phyloP scores from a whole-genome alignment of 1,140 invertebrate genomes.

The Holotrichia oblita region DNA sequence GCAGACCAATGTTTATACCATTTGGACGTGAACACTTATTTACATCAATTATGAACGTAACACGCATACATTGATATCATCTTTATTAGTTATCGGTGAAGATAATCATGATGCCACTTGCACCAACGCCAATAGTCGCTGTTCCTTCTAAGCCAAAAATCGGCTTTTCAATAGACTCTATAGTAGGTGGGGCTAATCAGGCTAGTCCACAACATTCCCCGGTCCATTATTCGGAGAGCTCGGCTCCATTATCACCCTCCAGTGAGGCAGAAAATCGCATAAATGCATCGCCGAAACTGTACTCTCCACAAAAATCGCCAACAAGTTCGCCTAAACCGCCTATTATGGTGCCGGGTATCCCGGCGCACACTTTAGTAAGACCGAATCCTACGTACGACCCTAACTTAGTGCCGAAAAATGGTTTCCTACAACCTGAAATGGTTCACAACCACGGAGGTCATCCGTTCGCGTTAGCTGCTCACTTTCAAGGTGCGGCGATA shows the following conservation, averaged over 20 bases:
- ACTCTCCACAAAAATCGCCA: conserved; percentile 54
- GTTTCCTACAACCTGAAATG: conserved; percentile 71
- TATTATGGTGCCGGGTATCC: conserved; percentile 64
- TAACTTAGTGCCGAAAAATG: conserved; percentile 68
- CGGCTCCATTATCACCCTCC: conserved; percentile 57
- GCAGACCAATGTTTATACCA: background rate
- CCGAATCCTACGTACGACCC: conserved; percentile 61
- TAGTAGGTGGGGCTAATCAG: conserved; percentile 76
- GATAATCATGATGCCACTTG: conserved; percentile 85
- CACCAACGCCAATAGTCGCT: conserved; percentile 85
- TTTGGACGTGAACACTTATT: background rate
- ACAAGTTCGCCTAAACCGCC: conserved; percentile 60
- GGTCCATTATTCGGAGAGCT: conserved; percentile 59
- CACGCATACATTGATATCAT: background rate
- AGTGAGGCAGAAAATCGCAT: conserved; percentile 56
- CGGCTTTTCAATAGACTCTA: conserved; percentile 94
- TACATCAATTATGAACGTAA: background rate
- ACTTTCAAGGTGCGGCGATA: conserved; percentile 72
- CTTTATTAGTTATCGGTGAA: conserved; percentile 38
- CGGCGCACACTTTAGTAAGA: conserved; percentile 61
- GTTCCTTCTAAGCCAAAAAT: conserved; percentile 90
- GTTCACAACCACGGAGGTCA: conserved; percentile 67
- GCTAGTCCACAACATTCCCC: conserved; percentile 57
- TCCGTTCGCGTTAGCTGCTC: conserved; percentile 77
- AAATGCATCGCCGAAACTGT: conserved; percentile 62